phyloP scores from a whole-genome alignment of 1,140 invertebrate species.

The Papilio machaon region DNA sequence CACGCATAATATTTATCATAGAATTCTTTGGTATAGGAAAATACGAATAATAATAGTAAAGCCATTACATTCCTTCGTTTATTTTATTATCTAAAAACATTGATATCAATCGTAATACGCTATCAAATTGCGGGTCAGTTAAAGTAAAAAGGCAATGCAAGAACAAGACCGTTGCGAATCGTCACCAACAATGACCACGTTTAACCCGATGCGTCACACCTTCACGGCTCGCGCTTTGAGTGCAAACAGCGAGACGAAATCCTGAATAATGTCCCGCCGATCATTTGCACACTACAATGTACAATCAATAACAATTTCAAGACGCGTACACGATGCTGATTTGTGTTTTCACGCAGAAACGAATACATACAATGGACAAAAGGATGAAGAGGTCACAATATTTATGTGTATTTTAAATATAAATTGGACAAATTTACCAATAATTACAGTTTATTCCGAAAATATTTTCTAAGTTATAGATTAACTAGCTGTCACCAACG shows the following conservation, averaged over 20 bases:
- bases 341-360: constrained; percentile 13
- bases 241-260: constrained; percentile 38
- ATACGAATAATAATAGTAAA: background rate
- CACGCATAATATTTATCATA: background rate
- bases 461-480: too few species aligned
- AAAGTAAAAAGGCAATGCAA: background rate
- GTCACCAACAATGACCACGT: constrained; percentile 5
- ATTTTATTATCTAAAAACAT: constrained; percentile 1
- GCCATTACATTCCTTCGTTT: background rate
- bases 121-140: background rate
- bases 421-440: too few species aligned
- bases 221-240: constrained; percentile 35
- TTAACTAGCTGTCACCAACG: too few species aligned
- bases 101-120: constrained; percentile 19
- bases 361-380: background rate
- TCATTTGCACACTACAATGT: constrained; percentile 32
- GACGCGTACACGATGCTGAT: constrained; percentile 16
- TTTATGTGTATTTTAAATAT: background rate
- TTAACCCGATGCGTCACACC: constrained; percentile 24
- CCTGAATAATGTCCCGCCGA: constrained; percentile 30
- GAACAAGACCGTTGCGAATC: constrained; percentile 26
- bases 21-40: background rate
- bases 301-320: constrained; percentile 39
- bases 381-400: background rate
- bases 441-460: too few species aligned